Evolutionary conservation across 2,113 vertebrate genomes (phyloP).

Genomic region (Alligator mississippiensis): DNA sequence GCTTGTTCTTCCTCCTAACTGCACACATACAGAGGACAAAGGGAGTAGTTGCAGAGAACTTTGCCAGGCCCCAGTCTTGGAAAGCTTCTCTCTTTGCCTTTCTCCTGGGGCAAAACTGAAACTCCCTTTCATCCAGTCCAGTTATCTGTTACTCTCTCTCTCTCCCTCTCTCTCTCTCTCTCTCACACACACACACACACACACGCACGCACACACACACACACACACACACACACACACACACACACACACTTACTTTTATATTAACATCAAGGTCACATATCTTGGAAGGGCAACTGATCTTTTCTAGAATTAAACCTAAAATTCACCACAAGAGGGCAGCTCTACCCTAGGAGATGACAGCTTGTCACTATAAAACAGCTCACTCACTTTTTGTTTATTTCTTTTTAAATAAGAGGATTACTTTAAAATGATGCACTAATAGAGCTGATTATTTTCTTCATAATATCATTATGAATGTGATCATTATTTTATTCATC

Average conservation of each 20-base stretch:
- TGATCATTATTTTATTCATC: too few species aligned
- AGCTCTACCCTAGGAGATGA: constrained; percentile 37
- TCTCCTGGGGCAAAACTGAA: not conserved
- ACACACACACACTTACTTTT: not conserved
- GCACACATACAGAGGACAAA: not conserved
- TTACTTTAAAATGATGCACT: not conserved
- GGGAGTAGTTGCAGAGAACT: too few species aligned
- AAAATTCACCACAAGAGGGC: constrained; percentile 69
- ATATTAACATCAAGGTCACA: not conserved
- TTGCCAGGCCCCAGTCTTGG: not conserved
- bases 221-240: too few species aligned
- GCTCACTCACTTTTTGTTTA: not conserved
- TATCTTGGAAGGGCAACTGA: accelerated
- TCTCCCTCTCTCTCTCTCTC: too few species aligned
- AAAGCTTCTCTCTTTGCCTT: not conserved
- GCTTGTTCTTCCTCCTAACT: not conserved
- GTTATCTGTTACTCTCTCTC: too few species aligned
- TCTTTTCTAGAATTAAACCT: not conserved
- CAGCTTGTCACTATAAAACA: not conserved
- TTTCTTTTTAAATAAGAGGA: not conserved
- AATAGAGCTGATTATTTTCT: not conserved
- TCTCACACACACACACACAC: too few species aligned
- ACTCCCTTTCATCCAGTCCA: not conserved
- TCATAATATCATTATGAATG: not conserved
- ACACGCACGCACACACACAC: too few species aligned